Evolutionary conservation across 2,113 vertebrate genomes (phyloP).

Genomic region (Peromyscus polionotus): DNA sequence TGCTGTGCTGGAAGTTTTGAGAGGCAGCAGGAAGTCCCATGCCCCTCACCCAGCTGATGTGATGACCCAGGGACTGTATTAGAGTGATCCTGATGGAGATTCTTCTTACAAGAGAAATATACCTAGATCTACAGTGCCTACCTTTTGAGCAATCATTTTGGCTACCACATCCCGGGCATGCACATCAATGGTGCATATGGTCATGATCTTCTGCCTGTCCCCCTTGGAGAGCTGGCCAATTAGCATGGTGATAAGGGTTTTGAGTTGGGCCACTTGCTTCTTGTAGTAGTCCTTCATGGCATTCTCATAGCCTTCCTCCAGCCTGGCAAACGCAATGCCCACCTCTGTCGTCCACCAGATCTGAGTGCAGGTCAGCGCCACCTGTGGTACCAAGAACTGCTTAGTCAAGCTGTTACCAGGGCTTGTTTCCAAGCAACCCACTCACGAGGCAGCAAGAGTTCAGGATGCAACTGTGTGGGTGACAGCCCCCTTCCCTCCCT

Average conservation of each 20-base stretch:
- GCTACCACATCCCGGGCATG: slow-evolving; percentile 97
- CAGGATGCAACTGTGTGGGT: background rate
- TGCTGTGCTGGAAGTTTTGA: background rate
- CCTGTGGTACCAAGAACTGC: slow-evolving; percentile 84
- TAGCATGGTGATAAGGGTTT: slow-evolving; percentile 95
- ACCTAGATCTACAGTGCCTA: slow-evolving; percentile 70
- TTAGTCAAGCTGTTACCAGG: background rate
- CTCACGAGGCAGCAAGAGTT: background rate
- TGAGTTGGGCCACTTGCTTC: slow-evolving; percentile 97
- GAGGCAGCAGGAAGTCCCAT: background rate
- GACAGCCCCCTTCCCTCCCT: background rate
- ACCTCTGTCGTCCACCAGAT: slow-evolving; percentile 98
- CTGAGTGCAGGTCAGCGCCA: slow-evolving; percentile 95
- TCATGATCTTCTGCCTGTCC: slow-evolving; percentile 97
- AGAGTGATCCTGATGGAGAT: background rate
- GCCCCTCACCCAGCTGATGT: background rate
- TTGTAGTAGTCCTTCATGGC: slow-evolving; percentile 96
- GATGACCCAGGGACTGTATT: background rate
- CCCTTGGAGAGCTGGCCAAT: slow-evolving; percentile 94
- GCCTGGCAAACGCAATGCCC: slow-evolving; percentile 92
- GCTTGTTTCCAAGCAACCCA: background rate
- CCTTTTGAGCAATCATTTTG: slow-evolving; percentile 96
- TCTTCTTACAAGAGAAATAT: background rate
- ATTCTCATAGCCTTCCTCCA: slow-evolving; percentile 96
- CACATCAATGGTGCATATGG: slow-evolving; percentile 97